phyloP scores from a whole-genome alignment of 2,888 invertebrate genomes.

The Petrophora chlorosata region DNA sequence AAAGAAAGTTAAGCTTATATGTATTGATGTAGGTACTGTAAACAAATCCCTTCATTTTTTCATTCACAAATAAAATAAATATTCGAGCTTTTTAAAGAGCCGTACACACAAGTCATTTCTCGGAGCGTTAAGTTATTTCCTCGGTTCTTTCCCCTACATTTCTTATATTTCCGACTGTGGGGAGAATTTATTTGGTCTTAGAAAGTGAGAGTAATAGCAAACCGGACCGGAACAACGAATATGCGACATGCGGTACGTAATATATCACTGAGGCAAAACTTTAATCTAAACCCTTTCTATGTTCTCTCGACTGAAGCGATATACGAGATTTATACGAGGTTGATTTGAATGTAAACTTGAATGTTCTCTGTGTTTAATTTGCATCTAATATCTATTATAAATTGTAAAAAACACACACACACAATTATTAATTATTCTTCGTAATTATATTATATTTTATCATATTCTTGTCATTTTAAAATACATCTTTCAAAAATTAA shows the following conservation, averaged over 20 bases:
- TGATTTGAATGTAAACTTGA: neutral
- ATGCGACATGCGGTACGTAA: conserved; percentile 61
- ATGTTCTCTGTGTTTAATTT: neutral
- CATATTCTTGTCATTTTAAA: too few species aligned
- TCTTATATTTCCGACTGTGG: conserved; percentile 60
- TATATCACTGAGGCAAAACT: conserved; percentile 61
- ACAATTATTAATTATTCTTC: too few species aligned
- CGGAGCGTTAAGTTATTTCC: conserved; percentile 45
- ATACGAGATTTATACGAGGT: conserved; percentile 10
- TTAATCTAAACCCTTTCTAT: conserved; percentile 52
- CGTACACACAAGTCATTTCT: conserved; percentile 37
- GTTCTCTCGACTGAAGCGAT: conserved; percentile 23
- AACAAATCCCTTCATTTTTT: too few species aligned
- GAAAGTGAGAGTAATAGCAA: conserved; percentile 58
- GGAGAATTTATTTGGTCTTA: conserved; percentile 62
- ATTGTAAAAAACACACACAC: too few species aligned
- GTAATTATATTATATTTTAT: too few species aligned
- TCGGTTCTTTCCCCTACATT: conserved; percentile 47
- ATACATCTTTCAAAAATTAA: too few species aligned
- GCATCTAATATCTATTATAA: too few species aligned
- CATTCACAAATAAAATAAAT: conserved; percentile 26
- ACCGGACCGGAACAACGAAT: conserved; percentile 57
- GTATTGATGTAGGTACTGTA: too few species aligned
- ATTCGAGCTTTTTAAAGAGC: conserved; percentile 28
- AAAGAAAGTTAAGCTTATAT: too few species aligned